Percentiles rank a stretch among this genome's conserved stretches.
phyloP scores from a whole-genome alignment of 2,888 invertebrate genomes.

The Xestia ashworthii region DNA sequence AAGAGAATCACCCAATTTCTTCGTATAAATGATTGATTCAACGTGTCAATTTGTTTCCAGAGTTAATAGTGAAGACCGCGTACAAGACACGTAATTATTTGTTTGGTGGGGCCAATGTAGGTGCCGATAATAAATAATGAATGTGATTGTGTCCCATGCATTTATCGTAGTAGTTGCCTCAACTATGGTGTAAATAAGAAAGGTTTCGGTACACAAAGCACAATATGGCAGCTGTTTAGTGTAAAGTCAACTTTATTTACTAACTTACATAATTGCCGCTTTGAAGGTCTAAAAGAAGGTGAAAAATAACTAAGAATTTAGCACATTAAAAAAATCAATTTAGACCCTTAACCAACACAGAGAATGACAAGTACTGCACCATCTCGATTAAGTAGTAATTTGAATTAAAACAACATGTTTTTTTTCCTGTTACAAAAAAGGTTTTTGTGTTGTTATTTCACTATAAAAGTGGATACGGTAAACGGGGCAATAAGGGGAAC shows the following conservation, averaged over 20 bases:
- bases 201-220: slow-evolving; percentile 4
- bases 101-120: neutral
- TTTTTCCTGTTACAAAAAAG: too few relatives aligned
- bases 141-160: slow-evolving; percentile 21
- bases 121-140: neutral
- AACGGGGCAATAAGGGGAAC: too few relatives aligned
- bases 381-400: too few relatives aligned
- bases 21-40: neutral
- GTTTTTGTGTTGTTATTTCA: too few relatives aligned
- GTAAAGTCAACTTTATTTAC: slow-evolving; percentile 36
- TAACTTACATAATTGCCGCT: neutral
- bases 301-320: neutral
- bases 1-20: neutral
- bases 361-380: neutral
- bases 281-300: neutral
- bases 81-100: neutral
- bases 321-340: neutral
- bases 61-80: slow-evolving; percentile 10
- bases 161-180: neutral
- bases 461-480: too few relatives aligned
- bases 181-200: slow-evolving; percentile 24
- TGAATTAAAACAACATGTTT: too few relatives aligned
- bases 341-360: too few relatives aligned
- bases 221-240: neutral
- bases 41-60: neutral